A percentile compares a stretch with the other conserved stretches of the same genome.
phyloP scores from a whole-genome alignment of 2,113 vertebrate genomes.

The Phylloscopus trochiloides region DNA sequence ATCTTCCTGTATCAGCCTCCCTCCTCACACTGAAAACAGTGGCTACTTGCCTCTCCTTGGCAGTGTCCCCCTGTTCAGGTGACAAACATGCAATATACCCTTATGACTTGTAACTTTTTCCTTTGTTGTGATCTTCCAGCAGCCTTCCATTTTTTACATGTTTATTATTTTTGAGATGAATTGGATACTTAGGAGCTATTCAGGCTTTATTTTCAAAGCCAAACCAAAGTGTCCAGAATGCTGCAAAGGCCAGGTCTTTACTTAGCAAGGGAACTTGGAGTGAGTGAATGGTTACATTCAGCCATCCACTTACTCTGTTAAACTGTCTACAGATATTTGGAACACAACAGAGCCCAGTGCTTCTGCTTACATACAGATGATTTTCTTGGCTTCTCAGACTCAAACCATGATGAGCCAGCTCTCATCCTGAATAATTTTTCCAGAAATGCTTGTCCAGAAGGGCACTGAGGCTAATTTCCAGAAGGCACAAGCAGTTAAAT shows the following conservation, averaged over 20 bases:
- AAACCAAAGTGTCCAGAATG: not conserved
- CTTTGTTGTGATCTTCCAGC: not conserved
- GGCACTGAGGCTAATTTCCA: not conserved
- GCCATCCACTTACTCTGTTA: not conserved
- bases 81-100: not conserved
- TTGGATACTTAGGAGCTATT: not conserved
- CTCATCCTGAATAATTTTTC: slow-evolving; percentile 4
- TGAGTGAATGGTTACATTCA: slow-evolving; percentile 14
- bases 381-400: slow-evolving; percentile 44
- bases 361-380: slow-evolving; percentile 12
- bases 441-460: not conserved
- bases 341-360: not conserved
- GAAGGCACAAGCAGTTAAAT: not conserved
- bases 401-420: not conserved
- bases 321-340: not conserved
- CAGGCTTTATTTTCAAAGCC: slow-evolving; percentile 2
- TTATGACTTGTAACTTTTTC: not conserved
- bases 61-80: not conserved
- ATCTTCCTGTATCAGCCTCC: not conserved
- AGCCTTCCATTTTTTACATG: not conserved
- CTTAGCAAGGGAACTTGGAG: not conserved
- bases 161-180: not conserved
- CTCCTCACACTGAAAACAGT: not conserved
- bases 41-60: not conserved
- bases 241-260: not conserved